A percentile compares a stretch with the other conserved stretches of the same genome.
phyloP scores from a whole-genome alignment of 2,797 vertebrate species.

The Ispidina lecontei region DNA sequence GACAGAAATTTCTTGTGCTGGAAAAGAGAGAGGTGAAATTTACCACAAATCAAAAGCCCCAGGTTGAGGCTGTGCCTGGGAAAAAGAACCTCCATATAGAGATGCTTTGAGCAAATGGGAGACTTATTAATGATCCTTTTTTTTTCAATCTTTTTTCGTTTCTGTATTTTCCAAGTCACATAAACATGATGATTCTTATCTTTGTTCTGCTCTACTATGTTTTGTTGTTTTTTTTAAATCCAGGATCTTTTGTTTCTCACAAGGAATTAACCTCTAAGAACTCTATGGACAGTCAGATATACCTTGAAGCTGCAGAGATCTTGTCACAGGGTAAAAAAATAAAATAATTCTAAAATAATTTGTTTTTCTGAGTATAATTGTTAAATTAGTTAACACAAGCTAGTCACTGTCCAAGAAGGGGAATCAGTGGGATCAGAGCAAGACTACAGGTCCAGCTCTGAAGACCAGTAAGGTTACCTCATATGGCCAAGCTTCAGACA shows the following conservation, averaged over 20 bases:
- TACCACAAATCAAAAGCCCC: not conserved
- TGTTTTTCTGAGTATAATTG: not conserved
- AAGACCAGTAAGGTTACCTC: not conserved
- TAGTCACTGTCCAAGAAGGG: not conserved
- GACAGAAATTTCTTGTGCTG: not conserved
- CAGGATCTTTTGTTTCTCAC: not conserved
- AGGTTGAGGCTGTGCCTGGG: not conserved
- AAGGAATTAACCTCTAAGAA: not conserved
- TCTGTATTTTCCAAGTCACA: not conserved
- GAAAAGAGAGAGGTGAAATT: not conserved
- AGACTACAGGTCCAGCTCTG: not conserved
- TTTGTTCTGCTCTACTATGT: not conserved
- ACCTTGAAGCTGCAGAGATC: not conserved
- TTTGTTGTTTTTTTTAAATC: not conserved
- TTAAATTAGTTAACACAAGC: not conserved
- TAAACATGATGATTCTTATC: not conserved
- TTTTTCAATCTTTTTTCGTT: not conserved
- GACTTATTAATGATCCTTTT: not conserved
- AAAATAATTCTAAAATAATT: not conserved
- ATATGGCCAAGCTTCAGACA: not conserved
- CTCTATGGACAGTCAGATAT: not conserved
- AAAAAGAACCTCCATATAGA: not conserved
- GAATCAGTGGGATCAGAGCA: not conserved
- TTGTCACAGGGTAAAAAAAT: not conserved
- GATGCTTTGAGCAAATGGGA: fast-evolving